phyloP scores from a whole-genome alignment of 2,797 vertebrate species.

The Chlorospingus semifuscus region DNA sequence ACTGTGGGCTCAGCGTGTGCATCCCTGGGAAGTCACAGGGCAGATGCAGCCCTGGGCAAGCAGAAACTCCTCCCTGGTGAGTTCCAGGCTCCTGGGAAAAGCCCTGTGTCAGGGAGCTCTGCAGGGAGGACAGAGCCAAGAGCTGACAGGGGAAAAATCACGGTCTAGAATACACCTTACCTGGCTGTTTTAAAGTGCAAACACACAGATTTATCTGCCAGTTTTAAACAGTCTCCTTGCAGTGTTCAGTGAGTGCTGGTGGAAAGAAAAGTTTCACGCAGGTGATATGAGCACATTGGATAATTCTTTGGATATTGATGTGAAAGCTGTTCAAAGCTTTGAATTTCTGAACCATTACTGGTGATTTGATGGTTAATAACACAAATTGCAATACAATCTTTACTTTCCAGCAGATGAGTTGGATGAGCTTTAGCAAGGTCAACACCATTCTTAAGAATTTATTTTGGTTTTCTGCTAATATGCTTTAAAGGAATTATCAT shows the following conservation, averaged over 20 bases:
- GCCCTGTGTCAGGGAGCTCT: background rate
- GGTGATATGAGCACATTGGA: background rate
- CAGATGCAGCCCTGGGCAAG: background rate
- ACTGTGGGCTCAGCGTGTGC: no score
- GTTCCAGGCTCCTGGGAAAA: background rate
- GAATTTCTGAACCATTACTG: background rate
- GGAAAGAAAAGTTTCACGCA: background rate
- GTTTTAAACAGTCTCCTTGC: background rate
- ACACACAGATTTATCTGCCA: accelerated
- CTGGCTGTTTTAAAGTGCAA: background rate
- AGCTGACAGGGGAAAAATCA: background rate
- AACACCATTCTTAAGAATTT: background rate
- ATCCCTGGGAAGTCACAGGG: background rate
- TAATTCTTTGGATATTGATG: background rate
- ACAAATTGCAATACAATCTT: background rate
- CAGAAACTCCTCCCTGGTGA: background rate
- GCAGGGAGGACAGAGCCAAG: background rate
- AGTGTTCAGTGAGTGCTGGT: background rate
- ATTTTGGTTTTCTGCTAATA: background rate
- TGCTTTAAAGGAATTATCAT: background rate
- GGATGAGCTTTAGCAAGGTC: background rate
- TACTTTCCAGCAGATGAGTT: background rate
- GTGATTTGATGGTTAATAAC: background rate
- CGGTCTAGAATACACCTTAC: background rate
- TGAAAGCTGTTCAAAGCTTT: background rate